Percentiles rank a stretch among this genome's conserved stretches.
These are phyloP conservation scores for Thunnus albacares DNA, from an alignment of 2,797 vertebrate genomes.

Conservation along the genomic window DNA sequence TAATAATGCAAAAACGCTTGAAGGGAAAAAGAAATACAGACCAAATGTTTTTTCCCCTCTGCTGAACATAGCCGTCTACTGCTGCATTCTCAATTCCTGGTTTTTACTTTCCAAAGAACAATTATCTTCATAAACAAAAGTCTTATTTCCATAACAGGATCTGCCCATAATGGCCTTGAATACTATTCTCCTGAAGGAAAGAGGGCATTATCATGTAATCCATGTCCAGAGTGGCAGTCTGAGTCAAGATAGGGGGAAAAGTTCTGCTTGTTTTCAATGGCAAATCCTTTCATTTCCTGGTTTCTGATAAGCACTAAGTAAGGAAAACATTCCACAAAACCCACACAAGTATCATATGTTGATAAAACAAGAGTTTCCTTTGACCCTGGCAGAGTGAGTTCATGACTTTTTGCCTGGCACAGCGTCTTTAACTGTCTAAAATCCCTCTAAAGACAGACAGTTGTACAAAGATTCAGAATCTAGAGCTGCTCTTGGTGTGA, in stretches of 20 bases:
- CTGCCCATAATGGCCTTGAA: conserved; percentile 58
- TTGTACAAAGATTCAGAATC: conserved; percentile 39
- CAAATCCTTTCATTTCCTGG: conserved; percentile 87
- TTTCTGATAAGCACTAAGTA: conserved; percentile 82
- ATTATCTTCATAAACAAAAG: conserved; percentile 65
- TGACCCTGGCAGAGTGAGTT: conserved; percentile 70
- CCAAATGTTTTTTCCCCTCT: conserved; percentile 52
- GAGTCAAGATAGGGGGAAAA: conserved; percentile 51
- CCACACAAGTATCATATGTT: conserved; percentile 81
- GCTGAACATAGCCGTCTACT: conserved; percentile 44
- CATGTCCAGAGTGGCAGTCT: conserved; percentile 63
- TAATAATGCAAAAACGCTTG: conserved; percentile 62
- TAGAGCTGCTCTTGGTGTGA: conserved; percentile 32
- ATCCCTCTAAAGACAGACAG: conserved; percentile 26
- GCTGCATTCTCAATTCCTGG: conserved; percentile 32
- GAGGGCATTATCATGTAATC: conserved; percentile 69
- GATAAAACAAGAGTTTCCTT: conserved; percentile 80
- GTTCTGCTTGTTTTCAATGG: conserved; percentile 81
- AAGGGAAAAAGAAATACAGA: conserved; percentile 55
- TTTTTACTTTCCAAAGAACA: conserved; percentile 69
- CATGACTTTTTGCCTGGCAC: conserved; percentile 30
- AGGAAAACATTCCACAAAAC: conserved; percentile 81
- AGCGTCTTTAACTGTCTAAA: conserved; percentile 20
- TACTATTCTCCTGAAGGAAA: conserved; percentile 62
- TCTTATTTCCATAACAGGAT: conserved; percentile 74